Conservation (phyloP, 2,888 invertebrate species). For the Sylvicola cinctus region DNA sequence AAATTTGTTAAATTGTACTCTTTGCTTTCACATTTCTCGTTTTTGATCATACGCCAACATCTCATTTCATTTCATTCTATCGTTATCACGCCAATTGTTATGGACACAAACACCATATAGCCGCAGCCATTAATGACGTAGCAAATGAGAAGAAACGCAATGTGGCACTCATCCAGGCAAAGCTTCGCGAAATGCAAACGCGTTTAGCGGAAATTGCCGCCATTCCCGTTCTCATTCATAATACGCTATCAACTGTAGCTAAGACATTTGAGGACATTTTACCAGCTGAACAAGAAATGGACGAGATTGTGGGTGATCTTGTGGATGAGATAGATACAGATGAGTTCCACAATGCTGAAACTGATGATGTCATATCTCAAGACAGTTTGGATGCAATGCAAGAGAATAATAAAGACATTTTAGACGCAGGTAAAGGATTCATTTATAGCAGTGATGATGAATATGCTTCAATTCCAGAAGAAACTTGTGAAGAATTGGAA, state of each 20-base stretch:
- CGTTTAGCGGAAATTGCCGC: conserved; percentile 24
- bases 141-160: too few relatives aligned
- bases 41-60: too few relatives aligned
- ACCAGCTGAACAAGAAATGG: conserved; percentile 6
- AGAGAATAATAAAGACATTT: too few relatives aligned
- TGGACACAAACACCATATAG: too few relatives aligned
- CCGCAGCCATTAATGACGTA: too few relatives aligned
- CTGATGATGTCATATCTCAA: background rate
- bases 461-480: background rate
- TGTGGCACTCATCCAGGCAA: too few relatives aligned
- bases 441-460: conserved; percentile 1
- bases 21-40: too few relatives aligned
- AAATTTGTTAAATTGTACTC: too few relatives aligned
- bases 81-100: too few relatives aligned
- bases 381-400: background rate
- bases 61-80: too few relatives aligned
- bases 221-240: conserved; percentile 21
- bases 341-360: background rate
- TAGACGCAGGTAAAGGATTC: too few relatives aligned
- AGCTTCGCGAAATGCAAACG: conserved; percentile 22
- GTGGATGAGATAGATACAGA: background rate
- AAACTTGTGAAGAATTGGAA: conserved; percentile 2
- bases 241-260: conserved; percentile 22
- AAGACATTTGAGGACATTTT: conserved; percentile 19
- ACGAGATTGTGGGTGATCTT: background rate